phyloP scores from a whole-genome alignment of 2,888 invertebrate species.

The Selenia dentaria region DNA sequence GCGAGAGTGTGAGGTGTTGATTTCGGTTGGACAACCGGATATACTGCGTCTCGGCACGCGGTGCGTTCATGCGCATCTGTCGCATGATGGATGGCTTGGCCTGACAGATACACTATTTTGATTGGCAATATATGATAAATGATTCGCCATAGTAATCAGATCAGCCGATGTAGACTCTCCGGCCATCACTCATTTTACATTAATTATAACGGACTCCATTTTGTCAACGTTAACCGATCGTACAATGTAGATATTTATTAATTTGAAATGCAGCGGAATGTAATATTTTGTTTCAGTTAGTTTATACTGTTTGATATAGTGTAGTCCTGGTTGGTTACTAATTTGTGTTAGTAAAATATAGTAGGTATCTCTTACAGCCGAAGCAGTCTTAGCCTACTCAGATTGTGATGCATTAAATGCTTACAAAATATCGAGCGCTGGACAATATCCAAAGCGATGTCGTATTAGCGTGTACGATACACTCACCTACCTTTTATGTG shows the following conservation, averaged over 20 bases:
- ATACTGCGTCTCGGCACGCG: slow-evolving; percentile 19
- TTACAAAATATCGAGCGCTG: slow-evolving; percentile 73
- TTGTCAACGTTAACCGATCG: slow-evolving; percentile 56
- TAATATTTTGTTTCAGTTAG: slow-evolving; percentile 35
- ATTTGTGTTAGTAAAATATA: slow-evolving; percentile 33
- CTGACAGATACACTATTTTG: slow-evolving; percentile 84
- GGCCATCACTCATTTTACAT: slow-evolving; percentile 73
- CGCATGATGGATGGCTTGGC: slow-evolving; percentile 75
- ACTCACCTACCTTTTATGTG: slow-evolving; percentile 68
- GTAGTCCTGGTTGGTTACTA: slow-evolving; percentile 27
- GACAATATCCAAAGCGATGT: slow-evolving; percentile 77
- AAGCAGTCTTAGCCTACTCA: slow-evolving; percentile 61
- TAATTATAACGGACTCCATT: slow-evolving; percentile 56
- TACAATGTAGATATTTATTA: slow-evolving; percentile 38
- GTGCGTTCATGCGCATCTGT: slow-evolving; percentile 56
- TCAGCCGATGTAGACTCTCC: slow-evolving; percentile 67
- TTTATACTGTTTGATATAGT: slow-evolving; percentile 33
- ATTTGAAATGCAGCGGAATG: slow-evolving; percentile 32
- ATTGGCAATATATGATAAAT: slow-evolving; percentile 83
- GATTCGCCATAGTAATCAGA: slow-evolving; percentile 76
- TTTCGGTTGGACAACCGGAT: slow-evolving; percentile 14
- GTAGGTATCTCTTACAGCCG: slow-evolving; percentile 49
- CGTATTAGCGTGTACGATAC: slow-evolving; percentile 60
- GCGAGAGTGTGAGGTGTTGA: slow-evolving; percentile 56
- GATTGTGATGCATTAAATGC: slow-evolving; percentile 70